A percentile compares a stretch with the other conserved stretches of the same genome.
Evolutionary conservation across 2,113 vertebrate species (phyloP).

Genomic region (Eublepharis macularius): DNA sequence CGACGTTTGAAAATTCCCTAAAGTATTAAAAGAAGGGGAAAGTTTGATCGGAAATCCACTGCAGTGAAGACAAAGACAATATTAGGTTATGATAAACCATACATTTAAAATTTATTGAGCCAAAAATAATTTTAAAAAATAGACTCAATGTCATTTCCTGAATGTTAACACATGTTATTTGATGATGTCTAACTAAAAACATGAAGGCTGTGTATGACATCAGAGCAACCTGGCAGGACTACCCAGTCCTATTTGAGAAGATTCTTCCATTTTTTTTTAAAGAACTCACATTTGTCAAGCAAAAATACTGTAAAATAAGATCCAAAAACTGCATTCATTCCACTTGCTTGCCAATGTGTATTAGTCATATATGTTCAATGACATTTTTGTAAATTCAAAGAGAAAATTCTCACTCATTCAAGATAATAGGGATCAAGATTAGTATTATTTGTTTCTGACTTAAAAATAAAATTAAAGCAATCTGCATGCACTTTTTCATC

Average conservation of each 20-base stretch:
- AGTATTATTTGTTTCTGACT: conserved; percentile 70
- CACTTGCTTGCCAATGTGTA: conserved; percentile 87
- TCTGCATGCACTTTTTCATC: conserved; percentile 82
- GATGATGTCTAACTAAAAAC: conserved; percentile 74
- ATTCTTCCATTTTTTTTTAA: conserved; percentile 52
- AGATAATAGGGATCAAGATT: conserved; percentile 75
- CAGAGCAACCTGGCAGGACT: conserved; percentile 81
- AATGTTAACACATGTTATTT: conserved; percentile 82
- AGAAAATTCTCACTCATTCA: conserved; percentile 74
- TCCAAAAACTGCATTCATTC: conserved; percentile 71
- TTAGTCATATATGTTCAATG: conserved; percentile 82
- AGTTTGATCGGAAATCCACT: conserved; percentile 99
- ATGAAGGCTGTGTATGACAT: conserved; percentile 75
- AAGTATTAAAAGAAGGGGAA: conserved; percentile 99
- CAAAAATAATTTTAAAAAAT: conserved; percentile 77
- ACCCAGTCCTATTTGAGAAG: conserved; percentile 78
- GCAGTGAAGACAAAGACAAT: conserved; percentile 99
- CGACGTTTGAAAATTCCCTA: conserved; percentile 99
- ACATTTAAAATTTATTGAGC: conserved; percentile 86
- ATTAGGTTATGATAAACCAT: conserved; percentile 95
- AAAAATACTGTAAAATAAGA: conserved; percentile 81
- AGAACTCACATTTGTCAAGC: conserved; percentile 77
- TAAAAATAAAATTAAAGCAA: conserved; percentile 61
- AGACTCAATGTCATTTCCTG: conserved; percentile 83
- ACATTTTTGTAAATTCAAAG: conserved; percentile 87